These are phyloP conservation scores for Amphiura filiformis DNA, from an alignment of 35 echinoderm and acorn worm genomes.

Conservation along the genomic window DNA sequence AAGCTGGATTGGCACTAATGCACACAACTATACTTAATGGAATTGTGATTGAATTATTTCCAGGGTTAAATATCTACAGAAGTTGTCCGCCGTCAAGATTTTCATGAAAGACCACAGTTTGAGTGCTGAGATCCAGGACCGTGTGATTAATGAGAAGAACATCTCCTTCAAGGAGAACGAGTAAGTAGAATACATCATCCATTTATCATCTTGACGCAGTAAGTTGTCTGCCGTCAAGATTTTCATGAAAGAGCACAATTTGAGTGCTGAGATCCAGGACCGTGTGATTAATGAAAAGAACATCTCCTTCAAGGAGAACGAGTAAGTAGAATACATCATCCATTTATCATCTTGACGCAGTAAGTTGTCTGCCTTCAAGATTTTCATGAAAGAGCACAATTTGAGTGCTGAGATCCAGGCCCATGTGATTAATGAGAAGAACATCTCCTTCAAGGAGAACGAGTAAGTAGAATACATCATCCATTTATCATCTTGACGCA, in stretches of 20 bases:
- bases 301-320: constrained; percentile 85
- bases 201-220: too few species aligned
- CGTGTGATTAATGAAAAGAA: constrained; percentile 83
- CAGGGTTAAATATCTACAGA: constrained; percentile 93
- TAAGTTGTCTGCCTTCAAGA: constrained; percentile 83
- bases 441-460: constrained; percentile 84
- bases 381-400: constrained; percentile 90
- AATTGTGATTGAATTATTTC: background rate
- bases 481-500: too few species aligned
- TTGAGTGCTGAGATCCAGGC: constrained; percentile 53
- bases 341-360: too few species aligned
- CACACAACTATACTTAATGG: background rate
- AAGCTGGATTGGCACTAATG: too few species aligned
- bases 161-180: constrained; percentile 87
- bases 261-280: constrained; percentile 52
- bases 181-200: too few species aligned
- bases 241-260: constrained; percentile 88
- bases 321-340: constrained; percentile 66
- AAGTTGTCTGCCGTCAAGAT: constrained; percentile 84
- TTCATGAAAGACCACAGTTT: constrained; percentile 92
- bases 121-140: constrained; percentile 45
- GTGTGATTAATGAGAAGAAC: constrained; percentile 83
- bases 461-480: constrained; percentile 68
- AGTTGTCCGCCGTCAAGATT: constrained; percentile 78
- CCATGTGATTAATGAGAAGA: constrained; percentile 80